phyloP scores from a whole-genome alignment of 1,140 invertebrate genomes.

The Scaptomyza pallida region DNA sequence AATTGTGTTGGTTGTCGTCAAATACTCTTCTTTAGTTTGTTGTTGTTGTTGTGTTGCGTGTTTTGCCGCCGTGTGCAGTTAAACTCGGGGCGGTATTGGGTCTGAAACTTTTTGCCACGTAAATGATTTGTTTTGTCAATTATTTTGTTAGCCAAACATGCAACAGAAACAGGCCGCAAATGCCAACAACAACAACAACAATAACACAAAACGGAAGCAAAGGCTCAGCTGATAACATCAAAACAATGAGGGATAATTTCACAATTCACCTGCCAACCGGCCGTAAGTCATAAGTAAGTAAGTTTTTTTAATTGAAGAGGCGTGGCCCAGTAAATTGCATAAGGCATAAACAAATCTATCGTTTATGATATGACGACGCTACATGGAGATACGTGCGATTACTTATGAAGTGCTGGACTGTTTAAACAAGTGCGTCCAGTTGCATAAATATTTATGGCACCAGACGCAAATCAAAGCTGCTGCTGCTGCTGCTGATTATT shows the following conservation, averaged over 20 bases:
- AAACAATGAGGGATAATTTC: constrained; percentile 62
- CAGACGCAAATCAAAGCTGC: constrained; percentile 48
- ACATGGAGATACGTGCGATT: not conserved
- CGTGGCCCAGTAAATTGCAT: constrained; percentile 60
- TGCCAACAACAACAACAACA: constrained; percentile 12
- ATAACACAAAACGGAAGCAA: not conserved
- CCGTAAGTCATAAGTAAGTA: constrained; percentile 18
- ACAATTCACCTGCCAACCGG: constrained; percentile 14
- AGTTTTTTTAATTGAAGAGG: constrained; percentile 64
- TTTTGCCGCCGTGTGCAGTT: constrained; percentile 68
- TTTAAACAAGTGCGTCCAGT: constrained; percentile 64
- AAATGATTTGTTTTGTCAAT: constrained; percentile 84
- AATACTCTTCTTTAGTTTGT: constrained; percentile 24
- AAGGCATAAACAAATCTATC: constrained; percentile 53
- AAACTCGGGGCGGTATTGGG: constrained; percentile 37
- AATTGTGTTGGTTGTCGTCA: constrained; percentile 63
- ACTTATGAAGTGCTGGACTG: constrained; percentile 54
- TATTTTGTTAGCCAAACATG: constrained; percentile 80
- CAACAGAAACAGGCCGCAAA: constrained; percentile 47
- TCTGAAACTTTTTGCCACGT: constrained; percentile 73
- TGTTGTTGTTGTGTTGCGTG: constrained; percentile 56
- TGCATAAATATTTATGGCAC: constrained; percentile 78
- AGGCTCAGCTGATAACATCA: constrained; percentile 76
- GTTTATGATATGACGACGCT: constrained; percentile 31
- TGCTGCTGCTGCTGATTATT: constrained; percentile 70